Conservation (phyloP, 53 echinoderm and acorn worm genomes). For the Glandiceps talaboti region DNA sequence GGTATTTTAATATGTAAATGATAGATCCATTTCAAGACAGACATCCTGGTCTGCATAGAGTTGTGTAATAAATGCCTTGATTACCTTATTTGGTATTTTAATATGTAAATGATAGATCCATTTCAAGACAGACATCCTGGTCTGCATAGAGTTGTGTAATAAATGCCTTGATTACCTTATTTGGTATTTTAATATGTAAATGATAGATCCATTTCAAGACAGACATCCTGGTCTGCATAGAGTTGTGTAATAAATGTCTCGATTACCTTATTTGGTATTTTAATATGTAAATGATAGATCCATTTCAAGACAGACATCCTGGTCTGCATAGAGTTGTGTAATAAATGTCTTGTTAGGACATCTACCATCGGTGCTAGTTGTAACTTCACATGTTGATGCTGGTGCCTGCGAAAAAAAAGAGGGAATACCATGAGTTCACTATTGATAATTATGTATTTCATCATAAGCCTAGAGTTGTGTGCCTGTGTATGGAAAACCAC, state of each 20-base stretch:
- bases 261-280: conserved; percentile 90
- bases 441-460: no score
- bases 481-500: no score
- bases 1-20: no score
- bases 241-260: conserved; percentile 70
- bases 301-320: conserved; percentile 69
- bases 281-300: conserved; percentile 78
- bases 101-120: no score
- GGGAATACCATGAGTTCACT: no score
- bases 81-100: no score
- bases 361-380: conserved; percentile 43
- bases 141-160: conserved; percentile 73
- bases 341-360: conserved; percentile 55
- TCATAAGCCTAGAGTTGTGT: no score
- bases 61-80: no score
- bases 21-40: no score
- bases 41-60: no score
- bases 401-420: not conserved
- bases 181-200: conserved; percentile 79
- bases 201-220: conserved; percentile 93
- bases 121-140: no score
- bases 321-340: conserved; percentile 68
- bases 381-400: conserved; percentile 18
- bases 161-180: conserved; percentile 84
- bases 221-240: conserved; percentile 82